Conservation (phyloP, 2,888 invertebrate species). For the Argyra leucocephala region DNA sequence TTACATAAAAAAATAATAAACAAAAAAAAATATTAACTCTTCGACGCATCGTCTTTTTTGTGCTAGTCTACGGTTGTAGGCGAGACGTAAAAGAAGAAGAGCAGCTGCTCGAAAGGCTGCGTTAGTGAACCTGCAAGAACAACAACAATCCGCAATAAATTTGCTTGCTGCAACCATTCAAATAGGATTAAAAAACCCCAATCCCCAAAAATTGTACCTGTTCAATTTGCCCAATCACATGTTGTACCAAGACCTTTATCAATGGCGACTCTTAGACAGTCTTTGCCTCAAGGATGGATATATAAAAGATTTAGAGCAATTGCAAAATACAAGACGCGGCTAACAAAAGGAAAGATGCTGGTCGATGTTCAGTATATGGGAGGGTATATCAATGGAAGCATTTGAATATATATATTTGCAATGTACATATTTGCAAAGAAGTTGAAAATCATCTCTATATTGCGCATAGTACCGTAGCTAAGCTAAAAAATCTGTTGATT, state of each 20-base stretch:
- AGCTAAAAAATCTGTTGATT: conserved; percentile 75
- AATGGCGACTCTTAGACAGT: conserved; percentile 22
- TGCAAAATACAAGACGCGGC: conserved; percentile 94
- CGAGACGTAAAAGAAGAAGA: too few species aligned
- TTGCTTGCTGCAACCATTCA: conserved; percentile 38
- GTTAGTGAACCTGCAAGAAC: conserved; percentile 39
- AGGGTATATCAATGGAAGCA: conserved; percentile 91
- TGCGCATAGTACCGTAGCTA: conserved; percentile 84
- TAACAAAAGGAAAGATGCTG: conserved; percentile 87
- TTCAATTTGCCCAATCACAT: conserved; percentile 13
- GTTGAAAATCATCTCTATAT: conserved; percentile 91
- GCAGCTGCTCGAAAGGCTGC: conserved; percentile 43
- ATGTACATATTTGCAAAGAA: conserved; percentile 93
- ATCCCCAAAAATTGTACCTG: conserved; percentile 30
- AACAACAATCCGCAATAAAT: conserved; percentile 36
- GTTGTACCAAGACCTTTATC: conserved; percentile 28
- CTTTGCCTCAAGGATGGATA: conserved; percentile 58
- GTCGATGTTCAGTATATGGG: conserved; percentile 89
- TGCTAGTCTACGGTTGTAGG: too few species aligned
- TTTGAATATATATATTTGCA: conserved; percentile 78
- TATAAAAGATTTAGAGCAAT: conserved; percentile 87
- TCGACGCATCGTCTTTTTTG: too few species aligned
- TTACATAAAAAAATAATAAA: too few species aligned
- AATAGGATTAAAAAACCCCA: conserved; percentile 36
- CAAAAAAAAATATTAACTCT: too few species aligned